phyloP scores from a whole-genome alignment of 1,140 invertebrate species.

The Drosophila mayri region DNA sequence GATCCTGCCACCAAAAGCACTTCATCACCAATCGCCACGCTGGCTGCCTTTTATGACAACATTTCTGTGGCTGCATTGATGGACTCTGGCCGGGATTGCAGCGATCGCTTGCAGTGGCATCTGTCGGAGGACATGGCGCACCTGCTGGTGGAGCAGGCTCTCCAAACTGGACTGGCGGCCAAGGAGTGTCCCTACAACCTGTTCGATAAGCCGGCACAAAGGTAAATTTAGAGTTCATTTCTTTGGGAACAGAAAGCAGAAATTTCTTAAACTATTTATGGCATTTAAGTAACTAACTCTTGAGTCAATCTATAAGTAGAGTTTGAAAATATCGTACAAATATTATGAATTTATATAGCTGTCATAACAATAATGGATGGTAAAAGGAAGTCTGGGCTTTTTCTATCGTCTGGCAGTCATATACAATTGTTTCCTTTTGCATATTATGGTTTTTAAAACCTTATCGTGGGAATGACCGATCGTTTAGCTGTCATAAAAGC shows the following conservation, averaged over 20 bases:
- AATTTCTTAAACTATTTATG: neutral
- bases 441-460: neutral
- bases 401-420: conserved; percentile 1
- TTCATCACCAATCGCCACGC: conserved; percentile 35
- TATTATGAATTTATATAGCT: neutral
- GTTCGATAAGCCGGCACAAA: conserved; percentile 67
- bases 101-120: conserved; percentile 63
- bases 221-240: conserved; percentile 41
- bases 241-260: too few species aligned
- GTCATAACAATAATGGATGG: conserved; percentile 3
- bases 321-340: neutral
- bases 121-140: conserved; percentile 71
- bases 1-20: neutral
- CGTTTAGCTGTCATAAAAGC: neutral
- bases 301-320: neutral
- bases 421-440: neutral
- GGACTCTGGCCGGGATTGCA: conserved; percentile 33
- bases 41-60: conserved; percentile 73
- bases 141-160: conserved; percentile 67
- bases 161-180: conserved; percentile 59
- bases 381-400: conserved; percentile 7
- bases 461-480: conserved; percentile 13
- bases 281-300: neutral
- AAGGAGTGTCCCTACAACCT: conserved; percentile 71
- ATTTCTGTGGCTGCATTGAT: conserved; percentile 71